Base-by-base conservation (phyloP, 2,113 vertebrate genomes). In the Plecturocebus donacophilus region DNA sequence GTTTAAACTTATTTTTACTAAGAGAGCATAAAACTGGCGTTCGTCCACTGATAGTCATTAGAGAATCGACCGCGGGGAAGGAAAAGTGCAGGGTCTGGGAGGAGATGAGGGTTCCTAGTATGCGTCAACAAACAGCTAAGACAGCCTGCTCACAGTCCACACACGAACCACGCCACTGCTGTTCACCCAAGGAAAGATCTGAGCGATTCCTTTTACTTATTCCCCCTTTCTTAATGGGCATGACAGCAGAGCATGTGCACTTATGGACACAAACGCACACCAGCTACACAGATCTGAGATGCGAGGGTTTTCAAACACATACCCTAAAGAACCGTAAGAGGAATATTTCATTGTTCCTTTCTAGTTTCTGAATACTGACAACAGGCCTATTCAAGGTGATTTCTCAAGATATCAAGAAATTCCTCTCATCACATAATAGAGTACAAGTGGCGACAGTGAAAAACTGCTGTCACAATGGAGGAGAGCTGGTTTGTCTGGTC, bases 371-470 rank as follows among this genome's bases (percentile, higher is more conserved):
- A 94, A 94, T 45, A 88, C 52, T 79, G 95, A 56, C 40, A 38
- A 6, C 47, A 35, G 45, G 64, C 56, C 54, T 85, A 10, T 83
- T 54, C 84, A 90, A 79, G 61, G 20, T 23, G 77, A 79, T 75
- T 93, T 90, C 94, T 92, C 49, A 58, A 76, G 87, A 71, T 77
- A 56, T 87, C 73, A 49, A 88, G n/a, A 68, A 89, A 83, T 30
- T 2, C 56, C 87, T 81, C 77, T 71, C 35, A n/a, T 8, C 14
- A 68, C 66, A n/a, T 1, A 19, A 38, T 5, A 8, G 71, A 89
- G 56, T 56, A 23, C 19, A 56, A 68, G 76, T 8, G 47, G 64
- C 32, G 23, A 83, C 0, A 11, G 61, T 49, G 79, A 87, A 64
- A 88, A 88, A 68, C 0, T 23, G 64, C 73, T 40, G 14, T 77